Evolutionary conservation across 2,797 vertebrate species (phyloP).

Genomic region (Lithobates pipiens): DNA sequence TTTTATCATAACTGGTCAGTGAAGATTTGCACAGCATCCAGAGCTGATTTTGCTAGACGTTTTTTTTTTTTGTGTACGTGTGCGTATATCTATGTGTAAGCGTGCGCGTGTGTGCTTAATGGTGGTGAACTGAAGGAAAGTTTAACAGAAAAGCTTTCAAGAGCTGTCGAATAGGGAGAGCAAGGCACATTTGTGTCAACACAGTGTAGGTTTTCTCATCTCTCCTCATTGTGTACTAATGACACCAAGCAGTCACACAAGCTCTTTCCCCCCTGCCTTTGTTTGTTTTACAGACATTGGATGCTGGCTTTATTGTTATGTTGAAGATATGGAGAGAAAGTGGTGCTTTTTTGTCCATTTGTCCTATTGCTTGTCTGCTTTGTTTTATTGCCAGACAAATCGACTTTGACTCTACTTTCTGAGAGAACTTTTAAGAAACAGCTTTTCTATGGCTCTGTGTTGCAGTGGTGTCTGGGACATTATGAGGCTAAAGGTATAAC

Average conservation of each 20-base stretch:
- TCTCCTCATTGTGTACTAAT: slow-evolving; percentile 88
- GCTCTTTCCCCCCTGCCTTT: slow-evolving; percentile 79
- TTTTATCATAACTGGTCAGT: too few species aligned
- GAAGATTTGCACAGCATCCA: not conserved
- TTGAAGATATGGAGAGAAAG: slow-evolving; percentile 86
- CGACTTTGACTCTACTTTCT: slow-evolving; percentile 70
- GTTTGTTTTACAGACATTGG: slow-evolving; percentile 81
- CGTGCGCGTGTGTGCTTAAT: slow-evolving; percentile 72
- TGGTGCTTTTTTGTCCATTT: slow-evolving; percentile 74
- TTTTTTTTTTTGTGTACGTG: slow-evolving; percentile 60
- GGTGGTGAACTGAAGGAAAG: slow-evolving; percentile 82
- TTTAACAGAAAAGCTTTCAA: slow-evolving; percentile 89
- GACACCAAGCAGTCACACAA: slow-evolving; percentile 82
- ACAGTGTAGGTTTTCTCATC: slow-evolving; percentile 84
- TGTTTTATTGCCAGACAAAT: slow-evolving; percentile 82
- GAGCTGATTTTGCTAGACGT: slow-evolving; percentile 63
- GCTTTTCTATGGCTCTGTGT: slow-evolving; percentile 72
- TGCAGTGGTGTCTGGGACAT: slow-evolving; percentile 71
- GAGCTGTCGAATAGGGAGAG: slow-evolving; percentile 82
- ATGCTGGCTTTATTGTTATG: slow-evolving; percentile 80
- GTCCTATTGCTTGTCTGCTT: slow-evolving; percentile 76
- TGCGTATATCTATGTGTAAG: not conserved
- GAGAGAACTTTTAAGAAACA: slow-evolving; percentile 69
- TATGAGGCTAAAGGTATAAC: slow-evolving; percentile 23
- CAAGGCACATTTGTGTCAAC: slow-evolving; percentile 87